Conservation (phyloP, 2,113 vertebrate species). For the Hemicordylus capensis region DNA sequence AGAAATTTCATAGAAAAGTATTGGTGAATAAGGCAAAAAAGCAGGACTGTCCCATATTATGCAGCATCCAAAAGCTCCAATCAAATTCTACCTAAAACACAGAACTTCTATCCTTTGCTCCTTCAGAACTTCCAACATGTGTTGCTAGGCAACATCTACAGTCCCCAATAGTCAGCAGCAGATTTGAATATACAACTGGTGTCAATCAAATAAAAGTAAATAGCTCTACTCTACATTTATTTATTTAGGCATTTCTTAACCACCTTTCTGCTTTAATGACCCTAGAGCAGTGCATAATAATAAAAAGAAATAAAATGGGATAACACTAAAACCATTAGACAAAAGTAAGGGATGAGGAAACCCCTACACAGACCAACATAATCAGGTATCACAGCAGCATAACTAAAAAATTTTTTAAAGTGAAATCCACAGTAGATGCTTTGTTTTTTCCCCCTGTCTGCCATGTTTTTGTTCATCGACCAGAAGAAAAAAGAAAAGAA, state of each 20-base stretch:
- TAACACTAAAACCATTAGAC: neutral
- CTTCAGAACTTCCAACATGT: neutral
- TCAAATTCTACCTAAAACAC: neutral
- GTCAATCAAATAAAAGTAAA: neutral
- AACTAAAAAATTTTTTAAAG: neutral
- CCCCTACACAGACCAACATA: neutral
- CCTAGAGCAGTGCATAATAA: neutral
- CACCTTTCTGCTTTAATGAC: neutral
- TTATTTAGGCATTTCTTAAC: slow-evolving; percentile 2
- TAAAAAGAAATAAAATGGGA: neutral
- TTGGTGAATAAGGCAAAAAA: no score
- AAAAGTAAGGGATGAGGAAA: neutral
- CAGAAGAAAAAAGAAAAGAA: no score
- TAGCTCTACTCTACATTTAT: neutral
- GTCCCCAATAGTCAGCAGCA: neutral
- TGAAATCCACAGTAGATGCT: no score
- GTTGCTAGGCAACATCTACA: slow-evolving; percentile 6
- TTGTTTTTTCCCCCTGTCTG: no score
- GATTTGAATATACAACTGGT: neutral
- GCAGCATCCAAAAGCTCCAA: neutral
- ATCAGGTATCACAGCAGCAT: neutral
- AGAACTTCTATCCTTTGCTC: no score
- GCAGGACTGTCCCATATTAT: no score
- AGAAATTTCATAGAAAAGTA: neutral
- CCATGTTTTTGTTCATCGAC: no score